These are phyloP conservation scores for Atta colombica DNA, from an alignment of 1,140 invertebrate species.

Conservation along the genomic window DNA sequence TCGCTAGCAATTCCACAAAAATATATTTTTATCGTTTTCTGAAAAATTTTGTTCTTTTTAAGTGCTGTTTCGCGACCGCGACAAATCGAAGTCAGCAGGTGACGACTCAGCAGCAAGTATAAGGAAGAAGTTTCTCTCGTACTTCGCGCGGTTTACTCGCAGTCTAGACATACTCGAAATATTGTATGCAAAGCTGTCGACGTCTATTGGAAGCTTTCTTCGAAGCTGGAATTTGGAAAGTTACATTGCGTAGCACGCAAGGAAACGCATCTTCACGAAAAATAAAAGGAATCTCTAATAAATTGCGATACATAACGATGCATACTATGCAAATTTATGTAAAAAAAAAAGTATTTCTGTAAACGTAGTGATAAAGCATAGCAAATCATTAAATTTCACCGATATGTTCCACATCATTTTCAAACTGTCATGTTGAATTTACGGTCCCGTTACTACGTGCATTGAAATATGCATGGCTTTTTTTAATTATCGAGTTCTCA, in stretches of 20 bases:
- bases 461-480: constrained; percentile 38
- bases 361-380: background rate
- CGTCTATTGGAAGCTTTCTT: constrained; percentile 58
- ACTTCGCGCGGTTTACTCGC: constrained; percentile 48
- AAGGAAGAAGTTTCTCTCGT: constrained; percentile 42
- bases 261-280: background rate
- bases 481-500: constrained; percentile 48
- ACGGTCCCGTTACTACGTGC: background rate
- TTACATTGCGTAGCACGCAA: constrained; percentile 9
- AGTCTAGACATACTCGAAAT: constrained; percentile 54
- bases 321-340: background rate
- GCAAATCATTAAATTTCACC: constrained; percentile 18
- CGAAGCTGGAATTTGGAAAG: constrained; percentile 55
- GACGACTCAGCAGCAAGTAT: constrained; percentile 54
- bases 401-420: constrained; percentile 44
- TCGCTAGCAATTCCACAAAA: constrained; percentile 20
- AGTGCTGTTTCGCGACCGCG: constrained; percentile 58
- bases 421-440: constrained; percentile 28
- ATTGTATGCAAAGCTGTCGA: constrained; percentile 64
- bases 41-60: constrained; percentile 33
- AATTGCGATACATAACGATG: background rate
- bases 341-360: background rate
- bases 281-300: constrained; percentile 33
- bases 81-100: constrained; percentile 64
- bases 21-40: constrained; percentile 32